Base-by-base conservation (phyloP, 1,140 invertebrate genomes). In the Zaprionus gabonicus region DNA sequence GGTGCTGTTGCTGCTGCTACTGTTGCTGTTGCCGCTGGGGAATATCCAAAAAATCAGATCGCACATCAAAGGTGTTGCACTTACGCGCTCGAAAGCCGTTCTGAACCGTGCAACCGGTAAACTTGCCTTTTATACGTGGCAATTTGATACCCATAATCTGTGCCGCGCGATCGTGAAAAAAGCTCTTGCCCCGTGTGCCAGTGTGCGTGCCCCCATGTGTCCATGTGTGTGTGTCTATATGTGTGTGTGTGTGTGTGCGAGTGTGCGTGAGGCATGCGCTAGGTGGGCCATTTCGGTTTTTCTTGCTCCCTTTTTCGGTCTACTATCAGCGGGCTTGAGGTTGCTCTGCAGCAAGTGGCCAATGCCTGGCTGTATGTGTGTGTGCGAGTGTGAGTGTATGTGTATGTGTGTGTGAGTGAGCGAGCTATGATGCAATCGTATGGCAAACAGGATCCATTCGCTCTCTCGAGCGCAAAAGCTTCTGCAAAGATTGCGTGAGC, bases 61-160 rank as follows among this genome's bases (percentile, higher is more conserved):
- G 68, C 87, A 88, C 85, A 85, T 76, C 85, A 93, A 94, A 94
- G 93, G 93, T 94, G 93, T 87, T 93, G 93, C 94, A 96, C 96
- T 96, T 96, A 96, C 96, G 91, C 94, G 96, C 97, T 97, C 96
- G 96, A 96, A 96, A 97, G 96, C 96, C 96, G 96, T 97, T 97
- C 96, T 97, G 96, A 96, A 95, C 95, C 94, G 95, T 94, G 93
- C 94, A 94, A 94, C 94, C 94, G 94, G 94, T 92, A 93, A 92
- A 93, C 94, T 94, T 95, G 94, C 95, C 96, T 97, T 96, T 97
- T 97, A 97, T 97, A 96, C 95, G 94, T 93, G 95, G 96, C 96
- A 96, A 97, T 95, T 96, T 96, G 96, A 97, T 96, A 93, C 68
- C 57, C 66, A 87, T 82, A 84, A 74, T 74, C 76, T 81, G 79